Conservation (phyloP, 2,888 invertebrate genomes). For the Tipula vernalis region DNA sequence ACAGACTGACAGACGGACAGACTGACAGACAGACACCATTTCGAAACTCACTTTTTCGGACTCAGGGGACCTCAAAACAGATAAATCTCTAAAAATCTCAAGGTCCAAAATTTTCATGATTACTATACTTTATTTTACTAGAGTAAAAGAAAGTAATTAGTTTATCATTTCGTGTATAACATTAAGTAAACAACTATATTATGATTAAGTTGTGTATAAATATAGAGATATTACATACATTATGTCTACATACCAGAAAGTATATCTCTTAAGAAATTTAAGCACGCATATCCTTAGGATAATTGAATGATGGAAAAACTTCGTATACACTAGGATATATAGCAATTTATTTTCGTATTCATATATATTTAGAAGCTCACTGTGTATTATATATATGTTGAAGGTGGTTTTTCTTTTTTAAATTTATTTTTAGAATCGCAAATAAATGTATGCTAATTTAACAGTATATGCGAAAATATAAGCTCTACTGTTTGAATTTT, state of each 20-base stretch:
- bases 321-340: neutral
- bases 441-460: too few relatives aligned
- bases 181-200: neutral
- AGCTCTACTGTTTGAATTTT: too few relatives aligned
- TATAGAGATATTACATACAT: neutral
- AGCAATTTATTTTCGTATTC: neutral
- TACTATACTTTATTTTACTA: neutral
- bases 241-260: neutral
- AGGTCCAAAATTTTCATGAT: too few relatives aligned
- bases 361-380: neutral
- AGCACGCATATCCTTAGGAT: slow-evolving; percentile 4
- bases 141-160: neutral
- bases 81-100: too few relatives aligned
- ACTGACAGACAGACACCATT: too few relatives aligned
- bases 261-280: neutral
- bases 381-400: neutral
- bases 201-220: neutral
- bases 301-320: neutral
- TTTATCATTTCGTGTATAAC: neutral
- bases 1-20: too few relatives aligned
- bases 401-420: neutral
- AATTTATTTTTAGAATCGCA: neutral
- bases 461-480: too few relatives aligned
- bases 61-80: too few relatives aligned
- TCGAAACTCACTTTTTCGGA: too few relatives aligned